Evolutionary conservation across 2,888 invertebrate species (phyloP), one percentile per base, ranked within the genome.

Genomic region (Agrotis clavis): DNA sequence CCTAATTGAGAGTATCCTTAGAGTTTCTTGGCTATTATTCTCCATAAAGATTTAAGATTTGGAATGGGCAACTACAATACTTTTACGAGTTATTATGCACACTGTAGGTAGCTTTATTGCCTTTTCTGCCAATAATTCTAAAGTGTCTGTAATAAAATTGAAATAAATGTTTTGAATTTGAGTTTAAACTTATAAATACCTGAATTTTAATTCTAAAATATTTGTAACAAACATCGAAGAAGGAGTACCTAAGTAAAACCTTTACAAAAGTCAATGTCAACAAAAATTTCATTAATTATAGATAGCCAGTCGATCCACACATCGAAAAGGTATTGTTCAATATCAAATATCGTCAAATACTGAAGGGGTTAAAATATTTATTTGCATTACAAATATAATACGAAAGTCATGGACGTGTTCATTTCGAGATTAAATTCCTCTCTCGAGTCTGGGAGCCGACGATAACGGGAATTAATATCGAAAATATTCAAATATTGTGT

Each of bases 401-500:
- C 84, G 80, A 86, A 88, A 86, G 78, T 78, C 77, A 79, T 74
- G 81, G 75, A 86, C 86, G 87, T 88, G 86, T 91, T 90, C 85
- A 87, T 88, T 86, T 83, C 76, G 85, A 89, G 89, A 92, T 91
- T 92, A 90, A 90, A 92, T 88, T 88, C 77, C 84, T 78, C 79
- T 76, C 79, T 69, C 47, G 79, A 79, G 90, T 83, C 91, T 94
- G 93, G 81, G 82, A 87, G 87, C 84, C 81, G 84, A 87, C 87
- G 93, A 94, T 93, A 94, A 90, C 90, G 87, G 86, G 81, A 62
- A 90, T 90, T 89, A 89, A 91, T 90, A 89, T 89, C 88, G 90
- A 82, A 87, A 88, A 87, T 88, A 83, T 83, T 83, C 84, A 84
- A 88, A 87, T 86, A 85, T 84, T 78, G 78, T 81, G 86, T 91